These are phyloP conservation scores for Habropoda laboriosa DNA, from an alignment of 1,140 invertebrate species.

Conservation along the genomic window DNA sequence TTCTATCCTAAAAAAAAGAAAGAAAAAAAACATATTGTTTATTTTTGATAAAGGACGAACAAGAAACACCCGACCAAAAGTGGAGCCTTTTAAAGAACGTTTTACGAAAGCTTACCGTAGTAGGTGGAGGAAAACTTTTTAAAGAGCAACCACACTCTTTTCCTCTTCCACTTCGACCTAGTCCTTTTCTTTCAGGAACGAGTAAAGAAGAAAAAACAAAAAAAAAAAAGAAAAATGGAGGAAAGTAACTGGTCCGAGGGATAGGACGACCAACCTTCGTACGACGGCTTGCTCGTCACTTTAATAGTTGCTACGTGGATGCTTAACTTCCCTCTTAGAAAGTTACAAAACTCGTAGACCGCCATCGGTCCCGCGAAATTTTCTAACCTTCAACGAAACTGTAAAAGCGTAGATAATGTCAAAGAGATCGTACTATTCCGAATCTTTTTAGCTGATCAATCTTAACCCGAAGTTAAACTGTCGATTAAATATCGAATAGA, in stretches of 20 bases:
- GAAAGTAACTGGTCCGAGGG: background rate
- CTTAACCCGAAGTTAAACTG: too few relatives aligned
- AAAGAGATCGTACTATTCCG: background rate
- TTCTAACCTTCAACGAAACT: background rate
- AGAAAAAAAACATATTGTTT: too few relatives aligned
- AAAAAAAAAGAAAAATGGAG: background rate
- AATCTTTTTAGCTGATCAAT: background rate
- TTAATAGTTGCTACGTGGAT: background rate
- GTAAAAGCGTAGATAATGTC: background rate
- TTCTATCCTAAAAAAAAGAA: background rate
- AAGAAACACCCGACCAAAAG: conserved; percentile 16
- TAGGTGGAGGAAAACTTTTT: too few relatives aligned
- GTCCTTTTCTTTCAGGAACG: too few relatives aligned
- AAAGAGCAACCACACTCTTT: background rate
- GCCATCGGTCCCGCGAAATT: background rate
- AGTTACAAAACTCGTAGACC: background rate
- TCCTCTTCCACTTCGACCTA: background rate
- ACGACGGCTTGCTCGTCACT: background rate
- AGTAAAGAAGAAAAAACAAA: too few relatives aligned
- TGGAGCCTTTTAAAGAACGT: conserved; percentile 5
- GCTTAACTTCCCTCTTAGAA: conserved; percentile 12
- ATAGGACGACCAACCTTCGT: background rate
- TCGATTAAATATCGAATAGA: too few relatives aligned
- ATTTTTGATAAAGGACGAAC: conserved; percentile 16
- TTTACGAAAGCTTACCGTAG: background rate